phyloP scores from a whole-genome alignment of 2,888 invertebrate genomes.

The Crocallis elinguaria region DNA sequence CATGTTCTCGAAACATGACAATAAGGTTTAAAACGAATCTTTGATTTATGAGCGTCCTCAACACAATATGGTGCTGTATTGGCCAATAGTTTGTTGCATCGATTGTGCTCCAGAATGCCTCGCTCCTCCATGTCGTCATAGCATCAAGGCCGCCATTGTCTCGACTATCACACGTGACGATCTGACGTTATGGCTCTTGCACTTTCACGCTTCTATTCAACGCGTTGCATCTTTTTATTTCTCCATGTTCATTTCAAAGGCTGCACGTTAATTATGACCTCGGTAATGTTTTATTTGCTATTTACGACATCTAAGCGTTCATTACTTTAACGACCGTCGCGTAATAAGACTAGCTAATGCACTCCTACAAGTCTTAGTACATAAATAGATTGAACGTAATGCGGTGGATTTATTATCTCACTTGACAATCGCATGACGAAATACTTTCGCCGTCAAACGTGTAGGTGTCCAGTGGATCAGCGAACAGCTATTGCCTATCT shows the following conservation, averaged over 20 bases:
- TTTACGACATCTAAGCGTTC: constrained; percentile 20
- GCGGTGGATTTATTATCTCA: constrained; percentile 53
- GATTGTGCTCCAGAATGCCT: constrained; percentile 50
- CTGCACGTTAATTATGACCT: constrained; percentile 13
- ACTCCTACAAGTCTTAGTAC: constrained; percentile 20
- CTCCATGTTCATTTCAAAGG: constrained; percentile 8
- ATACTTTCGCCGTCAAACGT: constrained; percentile 65
- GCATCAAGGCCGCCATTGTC: constrained; percentile 66
- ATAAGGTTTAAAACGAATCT: constrained; percentile 52
- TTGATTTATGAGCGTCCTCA: constrained; percentile 62
- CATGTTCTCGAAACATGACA: constrained; percentile 51
- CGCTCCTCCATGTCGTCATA: constrained; percentile 54
- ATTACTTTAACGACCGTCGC: constrained; percentile 19
- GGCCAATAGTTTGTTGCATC: constrained; percentile 53
- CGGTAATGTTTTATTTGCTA: constrained; percentile 11
- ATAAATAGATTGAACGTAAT: constrained; percentile 49
- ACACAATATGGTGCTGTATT: constrained; percentile 44
- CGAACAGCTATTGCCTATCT: constrained; percentile 46
- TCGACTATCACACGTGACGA: constrained; percentile 63
- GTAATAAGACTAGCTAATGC: constrained; percentile 18
- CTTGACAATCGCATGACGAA: constrained; percentile 52
- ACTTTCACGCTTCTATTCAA: constrained; percentile 44
- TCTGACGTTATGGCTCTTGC: constrained; percentile 41
- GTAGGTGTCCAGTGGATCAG: constrained; percentile 63
- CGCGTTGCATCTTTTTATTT: constrained; percentile 28